Conservation (phyloP, 2,888 invertebrate species). For the Antitype chi region DNA sequence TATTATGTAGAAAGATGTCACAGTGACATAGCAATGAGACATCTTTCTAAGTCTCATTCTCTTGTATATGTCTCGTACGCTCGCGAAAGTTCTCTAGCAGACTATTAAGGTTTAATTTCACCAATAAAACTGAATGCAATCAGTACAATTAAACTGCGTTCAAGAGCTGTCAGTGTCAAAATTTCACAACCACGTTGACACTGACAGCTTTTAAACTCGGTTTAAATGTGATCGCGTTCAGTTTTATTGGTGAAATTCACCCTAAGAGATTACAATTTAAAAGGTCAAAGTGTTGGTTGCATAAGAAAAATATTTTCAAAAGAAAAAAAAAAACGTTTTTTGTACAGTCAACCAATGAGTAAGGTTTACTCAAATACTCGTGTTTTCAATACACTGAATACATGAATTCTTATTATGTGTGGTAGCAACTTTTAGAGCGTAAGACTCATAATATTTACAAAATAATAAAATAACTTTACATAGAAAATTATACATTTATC, state of each 20-base stretch:
- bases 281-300: neutral
- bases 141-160: neutral
- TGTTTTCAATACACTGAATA: neutral
- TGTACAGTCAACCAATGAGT: constrained; percentile 28
- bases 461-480: neutral
- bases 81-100: neutral
- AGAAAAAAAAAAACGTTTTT: neutral
- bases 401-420: neutral
- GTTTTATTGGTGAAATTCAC: neutral
- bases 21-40: neutral
- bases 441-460: neutral
- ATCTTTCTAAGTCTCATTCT: neutral
- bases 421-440: neutral
- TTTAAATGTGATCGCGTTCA: neutral
- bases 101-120: neutral
- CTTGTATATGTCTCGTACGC: neutral
- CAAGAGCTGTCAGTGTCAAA: neutral
- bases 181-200: no score
- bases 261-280: neutral
- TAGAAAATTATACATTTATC: neutral
- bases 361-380: neutral
- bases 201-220: neutral
- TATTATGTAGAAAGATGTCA: neutral
- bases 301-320: neutral
- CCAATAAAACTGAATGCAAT: neutral